phyloP scores from a whole-genome alignment of 2,797 vertebrate species.

The Sphenopsis melanotis region DNA sequence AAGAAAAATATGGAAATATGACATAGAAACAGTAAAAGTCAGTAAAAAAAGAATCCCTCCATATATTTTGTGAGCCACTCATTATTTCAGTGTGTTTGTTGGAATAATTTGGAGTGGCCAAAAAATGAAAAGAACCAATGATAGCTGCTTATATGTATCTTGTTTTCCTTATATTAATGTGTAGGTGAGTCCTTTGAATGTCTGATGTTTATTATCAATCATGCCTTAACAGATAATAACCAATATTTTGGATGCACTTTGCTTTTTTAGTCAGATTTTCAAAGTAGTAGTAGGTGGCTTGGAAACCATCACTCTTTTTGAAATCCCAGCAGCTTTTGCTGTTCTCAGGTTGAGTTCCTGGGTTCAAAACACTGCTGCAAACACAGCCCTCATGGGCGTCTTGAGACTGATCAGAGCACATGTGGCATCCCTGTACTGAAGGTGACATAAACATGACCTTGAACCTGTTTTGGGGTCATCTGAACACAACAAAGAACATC shows the following conservation, averaged over 20 bases:
- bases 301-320: neutral
- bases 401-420: neutral
- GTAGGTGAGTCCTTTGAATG: neutral
- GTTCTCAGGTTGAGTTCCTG: neutral
- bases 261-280: neutral
- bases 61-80: neutral
- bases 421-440: neutral
- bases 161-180: neutral
- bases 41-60: neutral
- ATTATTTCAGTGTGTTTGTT: neutral
- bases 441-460: neutral
- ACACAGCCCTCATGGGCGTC: rapidly evolving
- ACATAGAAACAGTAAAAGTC: neutral
- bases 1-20: neutral
- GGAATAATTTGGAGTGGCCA: neutral
- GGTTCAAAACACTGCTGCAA: neutral
- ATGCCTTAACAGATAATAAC: neutral
- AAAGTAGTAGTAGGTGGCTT: neutral
- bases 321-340: neutral
- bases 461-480: neutral
- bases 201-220: neutral
- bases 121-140: neutral
- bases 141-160: neutral
- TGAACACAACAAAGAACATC: neutral
- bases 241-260: neutral